Percentiles rank a stretch among this genome's conserved stretches.
Conservation (phyloP, 2,888 invertebrate species). For the Sceliomorpha sp. region DNA sequence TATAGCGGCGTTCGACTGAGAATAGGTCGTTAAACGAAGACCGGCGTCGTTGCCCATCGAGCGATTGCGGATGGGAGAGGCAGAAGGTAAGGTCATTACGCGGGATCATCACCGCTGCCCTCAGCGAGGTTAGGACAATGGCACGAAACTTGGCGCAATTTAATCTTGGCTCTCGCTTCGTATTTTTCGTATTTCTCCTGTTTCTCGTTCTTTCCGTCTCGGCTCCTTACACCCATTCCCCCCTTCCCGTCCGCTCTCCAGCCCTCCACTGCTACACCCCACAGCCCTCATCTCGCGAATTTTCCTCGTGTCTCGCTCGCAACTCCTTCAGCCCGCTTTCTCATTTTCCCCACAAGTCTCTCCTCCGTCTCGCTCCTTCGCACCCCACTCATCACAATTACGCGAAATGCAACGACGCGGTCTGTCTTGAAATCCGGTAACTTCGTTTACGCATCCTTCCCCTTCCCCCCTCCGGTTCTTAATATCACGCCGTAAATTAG, state of each 20-base stretch:
- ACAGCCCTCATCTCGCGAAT: not conserved
- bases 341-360: slow-evolving; percentile 12
- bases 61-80: slow-evolving; percentile 24
- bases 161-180: slow-evolving; percentile 31
- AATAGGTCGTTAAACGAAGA: slow-evolving; percentile 34
- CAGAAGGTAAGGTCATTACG: slow-evolving; percentile 15
- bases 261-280: no score
- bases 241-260: no score
- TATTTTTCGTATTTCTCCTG: slow-evolving; percentile 23
- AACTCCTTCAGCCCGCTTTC: slow-evolving; percentile 2
- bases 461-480: slow-evolving; percentile 2
- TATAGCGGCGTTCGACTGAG: slow-evolving; percentile 13
- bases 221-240: no score
- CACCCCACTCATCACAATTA: slow-evolving; percentile 37
- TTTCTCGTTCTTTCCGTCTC: slow-evolving; percentile 19
- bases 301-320: slow-evolving; percentile 12
- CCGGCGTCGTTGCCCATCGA: slow-evolving; percentile 26
- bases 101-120: slow-evolving; percentile 14
- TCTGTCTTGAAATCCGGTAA: slow-evolving; percentile 20
- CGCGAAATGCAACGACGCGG: slow-evolving; percentile 27
- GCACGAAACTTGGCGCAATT: slow-evolving; percentile 41
- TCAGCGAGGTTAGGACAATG: slow-evolving; percentile 28
- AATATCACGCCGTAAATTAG: slow-evolving; percentile 6
- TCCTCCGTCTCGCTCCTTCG: slow-evolving; percentile 6
- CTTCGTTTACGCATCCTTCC: slow-evolving; percentile 7